Evolutionary conservation across 1,140 invertebrate genomes (phyloP).

Genomic region (Drosophila sproati): DNA sequence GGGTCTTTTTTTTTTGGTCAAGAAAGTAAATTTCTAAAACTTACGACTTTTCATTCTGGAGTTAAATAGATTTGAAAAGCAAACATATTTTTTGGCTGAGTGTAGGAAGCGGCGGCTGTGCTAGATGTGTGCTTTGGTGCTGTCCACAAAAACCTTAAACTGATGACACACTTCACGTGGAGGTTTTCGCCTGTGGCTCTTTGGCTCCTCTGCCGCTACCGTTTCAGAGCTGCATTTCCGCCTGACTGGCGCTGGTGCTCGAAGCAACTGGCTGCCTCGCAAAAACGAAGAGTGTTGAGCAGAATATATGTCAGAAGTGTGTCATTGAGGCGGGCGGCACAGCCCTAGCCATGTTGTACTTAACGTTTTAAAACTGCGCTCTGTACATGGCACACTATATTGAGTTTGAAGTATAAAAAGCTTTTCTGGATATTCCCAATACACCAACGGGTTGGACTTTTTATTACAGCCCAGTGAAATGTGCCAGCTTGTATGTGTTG

Average conservation of each 20-base stretch:
- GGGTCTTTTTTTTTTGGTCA: neutral
- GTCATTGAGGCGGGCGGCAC: constrained; percentile 55
- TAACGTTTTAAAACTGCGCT: constrained; percentile 78
- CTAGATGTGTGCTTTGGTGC: constrained; percentile 24
- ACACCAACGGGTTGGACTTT: constrained; percentile 63
- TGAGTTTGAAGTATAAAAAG: constrained; percentile 81
- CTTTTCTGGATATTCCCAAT: constrained; percentile 77
- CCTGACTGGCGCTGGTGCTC: constrained; percentile 77
- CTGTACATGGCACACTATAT: constrained; percentile 74
- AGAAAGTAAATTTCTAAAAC: too few relatives aligned
- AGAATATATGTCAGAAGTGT: constrained; percentile 59
- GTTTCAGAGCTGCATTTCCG: constrained; percentile 78
- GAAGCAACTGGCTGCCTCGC: constrained; percentile 69
- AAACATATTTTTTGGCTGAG: neutral
- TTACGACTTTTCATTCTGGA: too few relatives aligned
- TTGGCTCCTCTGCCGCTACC: constrained; percentile 31
- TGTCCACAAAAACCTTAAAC: constrained; percentile 82
- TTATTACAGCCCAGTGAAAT: constrained; percentile 58
- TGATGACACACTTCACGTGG: constrained; percentile 81
- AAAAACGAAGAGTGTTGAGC: constrained; percentile 8
- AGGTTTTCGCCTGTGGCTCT: constrained; percentile 68
- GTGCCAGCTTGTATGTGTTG: neutral
- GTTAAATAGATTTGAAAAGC: too few relatives aligned
- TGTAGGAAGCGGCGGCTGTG: constrained; percentile 13
- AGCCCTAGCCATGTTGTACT: constrained; percentile 47